Conservation (phyloP, 2,888 invertebrate genomes). For the Actias luna region DNA sequence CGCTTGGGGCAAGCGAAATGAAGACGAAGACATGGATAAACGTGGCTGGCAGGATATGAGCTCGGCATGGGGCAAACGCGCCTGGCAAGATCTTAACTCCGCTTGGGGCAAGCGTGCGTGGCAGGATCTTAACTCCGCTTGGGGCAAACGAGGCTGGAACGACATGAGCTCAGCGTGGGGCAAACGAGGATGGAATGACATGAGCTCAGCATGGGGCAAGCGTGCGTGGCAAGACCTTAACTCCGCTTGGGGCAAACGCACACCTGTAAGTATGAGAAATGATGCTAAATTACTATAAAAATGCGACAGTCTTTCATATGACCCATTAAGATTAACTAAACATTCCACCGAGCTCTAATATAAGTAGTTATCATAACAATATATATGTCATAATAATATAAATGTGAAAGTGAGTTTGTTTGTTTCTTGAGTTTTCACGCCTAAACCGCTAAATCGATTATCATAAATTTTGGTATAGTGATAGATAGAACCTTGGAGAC, state of each 20-base stretch:
- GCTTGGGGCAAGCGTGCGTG: slow-evolving; percentile 81
- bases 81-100: slow-evolving; percentile 79
- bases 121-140: slow-evolving; percentile 78
- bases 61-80: slow-evolving; percentile 82
- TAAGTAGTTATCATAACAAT: too few relatives aligned
- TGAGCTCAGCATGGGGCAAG: slow-evolving; percentile 83
- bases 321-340: neutral
- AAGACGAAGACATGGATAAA: slow-evolving; percentile 52
- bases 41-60: slow-evolving; percentile 80
- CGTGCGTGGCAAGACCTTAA: slow-evolving; percentile 81
- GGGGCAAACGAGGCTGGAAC: slow-evolving; percentile 83
- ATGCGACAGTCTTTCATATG: neutral
- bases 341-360: neutral
- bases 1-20: slow-evolving; percentile 65
- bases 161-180: slow-evolving; percentile 79
- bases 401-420: too few relatives aligned
- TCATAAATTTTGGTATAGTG: too few relatives aligned
- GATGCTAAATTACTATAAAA: neutral
- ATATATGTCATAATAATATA: too few relatives aligned
- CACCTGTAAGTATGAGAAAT: slow-evolving; percentile 52
- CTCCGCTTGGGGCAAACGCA: slow-evolving; percentile 80
- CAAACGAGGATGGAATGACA: slow-evolving; percentile 83
- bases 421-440: too few relatives aligned
- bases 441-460: too few relatives aligned
- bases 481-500: too few relatives aligned